A percentile compares a stretch with the other conserved stretches of the same genome.
These are phyloP conservation scores for Micropoecilia bifurca DNA, from an alignment of 2,797 vertebrate genomes.

Conservation along the genomic window DNA sequence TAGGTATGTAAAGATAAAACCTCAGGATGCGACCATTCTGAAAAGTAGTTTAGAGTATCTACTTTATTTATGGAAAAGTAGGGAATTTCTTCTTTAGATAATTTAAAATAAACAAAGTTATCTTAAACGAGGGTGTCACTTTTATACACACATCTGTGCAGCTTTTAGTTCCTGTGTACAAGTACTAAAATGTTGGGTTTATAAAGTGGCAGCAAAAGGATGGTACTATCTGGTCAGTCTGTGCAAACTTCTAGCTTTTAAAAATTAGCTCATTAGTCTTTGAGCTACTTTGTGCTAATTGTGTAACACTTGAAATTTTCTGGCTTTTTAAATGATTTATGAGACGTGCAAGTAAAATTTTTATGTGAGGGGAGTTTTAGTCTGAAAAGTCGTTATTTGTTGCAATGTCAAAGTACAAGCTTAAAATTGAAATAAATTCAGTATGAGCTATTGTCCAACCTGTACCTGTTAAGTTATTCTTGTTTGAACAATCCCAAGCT, in stretches of 20 bases:
- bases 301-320: neutral
- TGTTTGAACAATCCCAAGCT: neutral
- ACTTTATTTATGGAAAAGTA: neutral
- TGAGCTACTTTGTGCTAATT: neutral
- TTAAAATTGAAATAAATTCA: neutral
- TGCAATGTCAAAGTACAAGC: neutral
- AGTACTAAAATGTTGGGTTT: neutral
- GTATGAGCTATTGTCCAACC: neutral
- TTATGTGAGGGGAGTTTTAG: neutral
- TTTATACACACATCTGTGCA: neutral
- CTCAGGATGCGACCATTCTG: neutral
- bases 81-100: neutral
- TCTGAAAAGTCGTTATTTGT: neutral
- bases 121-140: neutral
- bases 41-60: neutral
- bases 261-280: neutral
- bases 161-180: neutral
- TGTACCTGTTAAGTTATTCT: neutral
- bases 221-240: neutral
- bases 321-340: neutral
- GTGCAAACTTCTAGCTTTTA: neutral
- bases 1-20: slow-evolving; percentile 10
- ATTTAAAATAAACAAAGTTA: neutral
- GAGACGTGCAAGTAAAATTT: neutral
- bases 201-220: neutral